Conservation (phyloP, 1,140 invertebrate genomes). For the Megathymus violae region DNA sequence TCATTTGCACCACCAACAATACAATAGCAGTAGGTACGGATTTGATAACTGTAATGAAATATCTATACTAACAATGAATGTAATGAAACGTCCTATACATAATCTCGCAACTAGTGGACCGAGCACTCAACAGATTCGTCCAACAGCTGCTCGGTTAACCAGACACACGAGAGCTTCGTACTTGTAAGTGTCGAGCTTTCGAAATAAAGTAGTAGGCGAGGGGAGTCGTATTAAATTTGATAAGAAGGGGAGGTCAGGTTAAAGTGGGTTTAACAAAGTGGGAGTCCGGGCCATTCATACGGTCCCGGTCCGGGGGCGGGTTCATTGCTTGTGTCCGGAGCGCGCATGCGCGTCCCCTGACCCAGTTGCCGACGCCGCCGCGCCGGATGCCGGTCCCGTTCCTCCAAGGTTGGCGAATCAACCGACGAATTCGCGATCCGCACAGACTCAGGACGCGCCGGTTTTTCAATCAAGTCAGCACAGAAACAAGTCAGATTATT, state of each 20-base stretch:
- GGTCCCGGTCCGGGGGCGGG: constrained; percentile 69
- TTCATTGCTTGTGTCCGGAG: constrained; percentile 75
- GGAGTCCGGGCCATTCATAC: constrained; percentile 71
- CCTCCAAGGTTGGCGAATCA: constrained; percentile 76
- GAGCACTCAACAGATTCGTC: constrained; percentile 70
- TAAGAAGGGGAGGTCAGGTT: constrained; percentile 64
- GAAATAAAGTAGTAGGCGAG: constrained; percentile 24
- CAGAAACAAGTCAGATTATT: constrained; percentile 11
- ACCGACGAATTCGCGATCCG: constrained; percentile 60
- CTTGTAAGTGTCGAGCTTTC: constrained; percentile 25
- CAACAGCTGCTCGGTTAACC: constrained; percentile 64
- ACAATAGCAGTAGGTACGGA: no score
- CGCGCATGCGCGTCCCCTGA: constrained; percentile 75
- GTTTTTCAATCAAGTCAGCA: constrained; percentile 13
- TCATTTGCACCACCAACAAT: no score
- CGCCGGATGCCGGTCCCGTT: constrained; percentile 65
- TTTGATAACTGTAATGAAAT: constrained; percentile 50
- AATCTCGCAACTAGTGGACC: constrained; percentile 74
- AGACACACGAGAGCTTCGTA: constrained; percentile 37
- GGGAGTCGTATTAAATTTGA: constrained; percentile 34
- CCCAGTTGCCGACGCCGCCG: constrained; percentile 59
- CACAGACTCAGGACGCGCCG: constrained; percentile 64
- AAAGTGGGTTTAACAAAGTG: constrained; percentile 51
- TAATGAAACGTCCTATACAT: constrained; percentile 64
- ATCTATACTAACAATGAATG: constrained; percentile 47